Evolutionary conservation across 2,888 invertebrate species (phyloP), one percentile per base, ranked within the genome.

Genomic region (Ormyrus nitidulus): DNA sequence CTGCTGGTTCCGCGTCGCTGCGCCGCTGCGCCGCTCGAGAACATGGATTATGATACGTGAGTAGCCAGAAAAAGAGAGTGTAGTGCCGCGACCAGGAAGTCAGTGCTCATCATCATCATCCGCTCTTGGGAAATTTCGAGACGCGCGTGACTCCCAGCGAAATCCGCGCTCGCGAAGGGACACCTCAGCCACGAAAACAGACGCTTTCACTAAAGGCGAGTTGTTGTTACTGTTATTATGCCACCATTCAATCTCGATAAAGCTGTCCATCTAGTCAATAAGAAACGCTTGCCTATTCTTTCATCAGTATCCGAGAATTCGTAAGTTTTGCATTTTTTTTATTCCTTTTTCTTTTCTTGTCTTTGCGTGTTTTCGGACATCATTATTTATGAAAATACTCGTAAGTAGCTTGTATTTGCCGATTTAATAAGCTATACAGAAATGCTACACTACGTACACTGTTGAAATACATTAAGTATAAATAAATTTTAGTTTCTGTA

Each of bases 21-120:
- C 34, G 34, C 34, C 34, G 34, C 34, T 34, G 34, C 34, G 34
- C 34, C 34, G 34, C 34, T 34, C 34, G 4, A 11, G 19, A 7
- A 49, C 59, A 79, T 79, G 79, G 75, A 79, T 62, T 70, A 58
- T 53, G 65, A 79, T 13, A 75, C 75, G 75, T 79, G 75, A 75
- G 79, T 79, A 61, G n/a, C 4, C 5, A 46, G 9, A 58, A 19
- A 19, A n/a, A n/a, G 34, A 53, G 19, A 34, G 19, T 11, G 44
- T 66, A 79, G 56, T 6, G 5, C 6, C 5, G 44, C 48, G 11
- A 51, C 10, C 44, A 48, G n/a, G 46, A 13, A 69, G 54, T 58
- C 56, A 34, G 34, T 34, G 34, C 34, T 34, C 34, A 34, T 34
- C 34, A 3, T 4, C 34, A 34, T 34, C 34, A 34, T 4, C 34